phyloP scores from a whole-genome alignment of 2,888 invertebrate species.

The Heliconius aoede region DNA sequence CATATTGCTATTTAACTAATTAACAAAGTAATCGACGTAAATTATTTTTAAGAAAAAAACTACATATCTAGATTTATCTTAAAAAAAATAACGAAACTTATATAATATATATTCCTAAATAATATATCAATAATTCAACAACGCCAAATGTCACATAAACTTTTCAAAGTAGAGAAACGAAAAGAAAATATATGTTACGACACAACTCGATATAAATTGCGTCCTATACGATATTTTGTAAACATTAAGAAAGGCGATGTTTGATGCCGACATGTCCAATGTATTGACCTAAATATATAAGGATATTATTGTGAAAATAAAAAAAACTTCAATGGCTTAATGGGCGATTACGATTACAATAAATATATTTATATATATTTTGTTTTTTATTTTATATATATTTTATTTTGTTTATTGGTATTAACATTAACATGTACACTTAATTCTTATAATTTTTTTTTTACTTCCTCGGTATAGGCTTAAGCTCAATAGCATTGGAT shows the following conservation, averaged over 20 bases:
- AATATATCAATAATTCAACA: neutral
- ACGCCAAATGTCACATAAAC: neutral
- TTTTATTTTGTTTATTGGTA: no score
- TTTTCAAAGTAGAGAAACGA: constrained; percentile 11
- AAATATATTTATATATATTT: no score
- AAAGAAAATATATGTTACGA: constrained; percentile 10
- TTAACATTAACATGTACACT: no score
- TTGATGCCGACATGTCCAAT: constrained; percentile 14
- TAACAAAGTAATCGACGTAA: no score
- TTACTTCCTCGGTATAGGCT: no score
- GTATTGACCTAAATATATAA: constrained; percentile 21
- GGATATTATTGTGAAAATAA: constrained; percentile 19
- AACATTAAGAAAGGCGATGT: constrained; percentile 19
- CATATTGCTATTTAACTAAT: no score
- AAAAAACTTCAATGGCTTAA: constrained; percentile 7
- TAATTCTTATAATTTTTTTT: no score
- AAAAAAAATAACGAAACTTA: no score
- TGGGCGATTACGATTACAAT: constrained; percentile 7
- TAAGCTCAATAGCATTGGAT: neutral
- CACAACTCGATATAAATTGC: constrained; percentile 3
- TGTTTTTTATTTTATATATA: no score
- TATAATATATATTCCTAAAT: no score
- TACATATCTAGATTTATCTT: no score
- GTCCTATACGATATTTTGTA: constrained; percentile 19
- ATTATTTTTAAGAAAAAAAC: no score